Evolutionary conservation across 2,797 vertebrate species (phyloP), one percentile per base, ranked within the genome.

Genomic region (Oophaga sylvatica): DNA sequence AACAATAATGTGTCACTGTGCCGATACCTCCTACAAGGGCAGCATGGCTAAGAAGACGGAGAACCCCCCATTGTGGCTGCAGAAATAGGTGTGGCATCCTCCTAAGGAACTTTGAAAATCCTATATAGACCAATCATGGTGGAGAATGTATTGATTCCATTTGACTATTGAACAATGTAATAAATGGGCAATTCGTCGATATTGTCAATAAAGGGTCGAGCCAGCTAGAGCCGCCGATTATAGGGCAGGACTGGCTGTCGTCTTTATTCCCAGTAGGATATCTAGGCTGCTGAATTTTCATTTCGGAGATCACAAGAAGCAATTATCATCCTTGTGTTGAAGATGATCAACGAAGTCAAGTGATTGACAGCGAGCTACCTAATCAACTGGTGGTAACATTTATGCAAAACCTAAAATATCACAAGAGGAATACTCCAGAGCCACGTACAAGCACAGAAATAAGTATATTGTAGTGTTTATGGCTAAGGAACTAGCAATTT

Each of bases 61-160:
- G n/a, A 77, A 63, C 22, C 59, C 59, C 59, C 59, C 73, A 77
- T 85, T 85, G 83, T 85, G 83, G 73, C 83, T 85, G 53, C 76
- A 78, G 17, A 65, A 75, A 85, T 77, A 78, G 83, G 83, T 78
- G 83, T 85, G 83, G 83, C 83, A 78, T 56, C 60, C 15, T 22
- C 75, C 75, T 77, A 53, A 77, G 45, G 22, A 53, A 56, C 22
- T 26, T n/a, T 56, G n/a, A 5, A 76, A 16, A 77, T 56, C 75
- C 75, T 56, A 48, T 45, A 16, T 5, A 5, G 1, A 53, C 75
- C 75, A 77, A 76, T 76, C 41, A 20, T 13, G 71, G 68, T 20
- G 2, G 45, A 53, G 73, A 76, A 48, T n/a, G 12, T 56, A 56
- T 56, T 77, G 75, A 26, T 41, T n/a, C 13, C 41, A 12, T 6